These are phyloP conservation scores for Dromiciops gliroides DNA, from an alignment of 2,113 vertebrate species.

Conservation along the genomic window DNA sequence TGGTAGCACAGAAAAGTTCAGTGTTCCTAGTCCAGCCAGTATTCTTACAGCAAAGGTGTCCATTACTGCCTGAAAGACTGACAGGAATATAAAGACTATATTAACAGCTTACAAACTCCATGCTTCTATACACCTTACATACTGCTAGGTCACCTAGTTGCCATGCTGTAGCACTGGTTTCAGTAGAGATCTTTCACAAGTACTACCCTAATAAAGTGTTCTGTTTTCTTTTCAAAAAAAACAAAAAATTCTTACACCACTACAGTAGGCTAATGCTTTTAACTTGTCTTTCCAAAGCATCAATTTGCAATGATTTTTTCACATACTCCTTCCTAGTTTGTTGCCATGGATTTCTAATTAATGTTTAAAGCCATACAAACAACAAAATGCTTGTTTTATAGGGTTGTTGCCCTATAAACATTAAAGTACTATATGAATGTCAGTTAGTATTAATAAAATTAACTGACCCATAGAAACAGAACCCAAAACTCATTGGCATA, in stretches of 20 bases:
- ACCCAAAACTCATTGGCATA: background rate
- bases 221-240: background rate
- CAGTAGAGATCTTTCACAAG: background rate
- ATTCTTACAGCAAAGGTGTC: background rate
- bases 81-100: background rate
- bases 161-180: background rate
- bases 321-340: background rate
- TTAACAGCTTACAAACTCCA: background rate
- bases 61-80: background rate
- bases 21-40: background rate
- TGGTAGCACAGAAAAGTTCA: background rate
- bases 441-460: background rate
- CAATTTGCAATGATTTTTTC: background rate
- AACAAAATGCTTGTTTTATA: background rate
- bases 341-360: background rate
- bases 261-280: background rate
- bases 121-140: background rate
- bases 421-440: background rate
- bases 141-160: background rate
- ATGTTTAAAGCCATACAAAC: background rate
- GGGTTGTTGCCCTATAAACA: background rate
- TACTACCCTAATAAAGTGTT: background rate
- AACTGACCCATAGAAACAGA: background rate
- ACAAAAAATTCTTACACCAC: background rate
- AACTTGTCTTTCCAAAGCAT: background rate